A percentile compares a stretch with the other conserved stretches of the same genome.
phyloP scores from a whole-genome alignment of 1,140 invertebrate genomes.

The Aphis gossypii region DNA sequence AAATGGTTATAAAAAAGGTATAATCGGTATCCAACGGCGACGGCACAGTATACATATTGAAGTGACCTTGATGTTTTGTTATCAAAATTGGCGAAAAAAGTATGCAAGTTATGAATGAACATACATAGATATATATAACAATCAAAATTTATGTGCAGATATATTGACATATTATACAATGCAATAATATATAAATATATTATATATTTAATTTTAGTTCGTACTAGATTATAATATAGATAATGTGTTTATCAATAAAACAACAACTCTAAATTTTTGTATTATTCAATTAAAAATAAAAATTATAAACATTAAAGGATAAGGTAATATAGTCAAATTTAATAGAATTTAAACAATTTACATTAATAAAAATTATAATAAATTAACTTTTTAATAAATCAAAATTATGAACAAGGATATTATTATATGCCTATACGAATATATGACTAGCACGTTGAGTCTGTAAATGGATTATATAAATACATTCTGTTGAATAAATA shows the following conservation, averaged over 20 bases:
- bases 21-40: slow-evolving; percentile 56
- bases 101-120: background rate
- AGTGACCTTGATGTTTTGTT: slow-evolving; percentile 31
- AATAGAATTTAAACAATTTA: background rate
- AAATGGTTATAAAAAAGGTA: slow-evolving; percentile 38
- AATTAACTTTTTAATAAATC: background rate
- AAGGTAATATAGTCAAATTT: background rate
- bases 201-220: background rate
- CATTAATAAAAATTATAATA: background rate
- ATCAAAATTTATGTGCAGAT: background rate
- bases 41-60: slow-evolving; percentile 36
- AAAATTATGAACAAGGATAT: background rate
- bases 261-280: background rate
- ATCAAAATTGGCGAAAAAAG: slow-evolving; percentile 24
- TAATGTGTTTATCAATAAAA: background rate
- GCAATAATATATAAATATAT: background rate
- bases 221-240: background rate
- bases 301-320: background rate
- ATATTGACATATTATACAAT: background rate
- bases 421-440: too few species aligned
- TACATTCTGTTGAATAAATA: too few species aligned
- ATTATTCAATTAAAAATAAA: background rate
- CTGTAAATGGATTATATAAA: too few species aligned
- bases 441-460: too few species aligned
- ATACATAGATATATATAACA: background rate